Base-by-base conservation (phyloP, 2,888 invertebrate genomes). In the Pandemis heparana region DNA sequence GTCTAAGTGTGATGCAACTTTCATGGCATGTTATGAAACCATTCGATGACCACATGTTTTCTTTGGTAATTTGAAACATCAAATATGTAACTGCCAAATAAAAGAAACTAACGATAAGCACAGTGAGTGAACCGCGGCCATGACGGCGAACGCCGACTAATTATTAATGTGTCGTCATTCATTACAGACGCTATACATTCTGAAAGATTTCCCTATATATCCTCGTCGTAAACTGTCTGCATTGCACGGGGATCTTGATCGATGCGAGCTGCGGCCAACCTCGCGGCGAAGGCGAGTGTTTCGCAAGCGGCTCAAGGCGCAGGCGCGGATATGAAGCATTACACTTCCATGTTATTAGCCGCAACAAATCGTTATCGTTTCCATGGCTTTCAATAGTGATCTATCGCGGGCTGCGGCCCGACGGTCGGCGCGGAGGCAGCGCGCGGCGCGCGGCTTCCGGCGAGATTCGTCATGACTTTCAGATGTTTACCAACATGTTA, bases 401-500 rank as follows among this genome's bases (percentile, higher is more conserved):
- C 23, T 38, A 59, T 71, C 59, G 38, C 63, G 43, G 39, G 23
- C 43, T 5, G 51, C 48, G 16, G 16, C n/a, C 38, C 41, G 16
- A 3, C 10, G 60, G 39, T 1, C 8, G 38, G 38, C 10, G 61
- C 14, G 39, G 23, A 18, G 41, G 16, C 43, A 14, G 18, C 41
- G 18, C 5, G n/a, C 18, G 46, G 23, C 38, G 48, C 41, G 18
- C 5, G n/a, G 62, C 43, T 48, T 71, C 60, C 18, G 46, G 23
- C 38, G 48, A 51, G 61, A 41, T 70, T 62, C 51, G 69, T 70
- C 62, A 62, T 23, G 51, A 70, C 64, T 71, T 59, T 71, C 71
- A 41, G 71, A 39, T 71, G 71, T 65, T 65, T 71, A 65, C 71
- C 71, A 60, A 71, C 71, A 65, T 71, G 60, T 71, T 65, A 71